Base-by-base conservation (phyloP, 2,888 invertebrate genomes). In the Drosophila putrida region DNA sequence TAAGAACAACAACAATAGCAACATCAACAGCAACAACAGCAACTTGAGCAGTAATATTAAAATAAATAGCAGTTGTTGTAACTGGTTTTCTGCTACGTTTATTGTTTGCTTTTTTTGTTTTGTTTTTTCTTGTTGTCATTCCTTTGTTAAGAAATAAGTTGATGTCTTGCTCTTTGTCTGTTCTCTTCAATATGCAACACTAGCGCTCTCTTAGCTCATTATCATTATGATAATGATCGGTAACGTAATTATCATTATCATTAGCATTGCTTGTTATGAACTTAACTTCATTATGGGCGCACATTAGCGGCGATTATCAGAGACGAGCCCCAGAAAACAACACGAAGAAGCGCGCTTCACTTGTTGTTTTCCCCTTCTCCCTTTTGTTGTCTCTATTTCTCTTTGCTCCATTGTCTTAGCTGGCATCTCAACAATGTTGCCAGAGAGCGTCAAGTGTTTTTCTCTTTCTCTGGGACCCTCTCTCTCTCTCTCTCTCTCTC, bases 361-460 rank as follows among this genome's bases (percentile, higher is more conserved):
- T 69, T 79, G 82, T 75, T 64, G 59, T 38, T 38, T 47, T 13
- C 20, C 41, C 4, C 15, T 9, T 10, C 10, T 20, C 36, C 15
- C 43, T 35, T 27, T 46, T 15, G 6, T 3, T 55, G 8, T 36
- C 27, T 25, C 44, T 11, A 35, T 64, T n/a, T 20, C 13, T 46
- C 38, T 31, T 5, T 13, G 13, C 35, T 71, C 61, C 43, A 65
- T 67, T 73, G 69, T 80, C 72, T 82, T 79, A 63, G 68, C 47
- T 51, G 53, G 38, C 76, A 83, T 82, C 84, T 82, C 74, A 85
- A 83, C 80, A 85, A 64, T 80, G 88, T 88, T 85, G 75, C 78
- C 46, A 38, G 47, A 58, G 47, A 55, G 47, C 43, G 28, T 13
- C 20, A 46, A 41, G 41, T 43, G 31, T 11, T 9, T 31, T 8